These are phyloP conservation scores for Notodonta dromedarius DNA, from an alignment of 2,888 invertebrate genomes.

Conservation along the genomic window DNA sequence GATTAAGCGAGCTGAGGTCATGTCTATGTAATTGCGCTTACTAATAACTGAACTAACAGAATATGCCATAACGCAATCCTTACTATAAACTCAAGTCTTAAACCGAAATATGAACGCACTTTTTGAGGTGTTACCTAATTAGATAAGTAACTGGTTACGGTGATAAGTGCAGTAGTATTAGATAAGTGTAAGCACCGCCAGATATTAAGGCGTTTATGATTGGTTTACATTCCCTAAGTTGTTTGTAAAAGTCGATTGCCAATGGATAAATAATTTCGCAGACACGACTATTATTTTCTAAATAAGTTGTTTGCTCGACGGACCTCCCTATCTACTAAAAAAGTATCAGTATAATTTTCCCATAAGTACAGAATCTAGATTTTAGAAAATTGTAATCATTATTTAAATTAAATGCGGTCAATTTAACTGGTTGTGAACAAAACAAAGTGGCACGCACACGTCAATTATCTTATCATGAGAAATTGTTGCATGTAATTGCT, in stretches of 20 bases:
- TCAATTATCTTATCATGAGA: constrained; percentile 10
- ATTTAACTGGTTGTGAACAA: background rate
- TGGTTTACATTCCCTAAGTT: background rate
- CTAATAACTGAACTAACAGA: too few relatives aligned
- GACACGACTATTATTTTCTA: too few relatives aligned
- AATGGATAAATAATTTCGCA: background rate
- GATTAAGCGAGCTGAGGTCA: too few relatives aligned
- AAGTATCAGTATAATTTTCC: too few relatives aligned
- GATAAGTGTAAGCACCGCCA: constrained; percentile 11
- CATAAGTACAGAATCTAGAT: too few relatives aligned
- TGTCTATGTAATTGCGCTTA: too few relatives aligned
- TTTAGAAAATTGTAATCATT: background rate
- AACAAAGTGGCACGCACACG: background rate
- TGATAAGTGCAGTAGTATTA: constrained; percentile 9
- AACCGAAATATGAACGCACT: background rate
- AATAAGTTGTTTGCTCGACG: too few relatives aligned
- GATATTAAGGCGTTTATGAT: constrained; percentile 9
- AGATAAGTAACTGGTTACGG: constrained; percentile 9
- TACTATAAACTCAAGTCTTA: background rate
- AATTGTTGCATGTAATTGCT: constrained; percentile 1
- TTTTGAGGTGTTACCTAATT: constrained; percentile 3
- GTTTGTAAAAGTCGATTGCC: constrained; percentile 5
- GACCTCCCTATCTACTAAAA: too few relatives aligned
- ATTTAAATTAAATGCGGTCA: background rate
- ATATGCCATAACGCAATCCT: too few relatives aligned